These are phyloP conservation scores for Chloroceryle amazona DNA, from an alignment of 2,797 vertebrate species.

Conservation along the genomic window DNA sequence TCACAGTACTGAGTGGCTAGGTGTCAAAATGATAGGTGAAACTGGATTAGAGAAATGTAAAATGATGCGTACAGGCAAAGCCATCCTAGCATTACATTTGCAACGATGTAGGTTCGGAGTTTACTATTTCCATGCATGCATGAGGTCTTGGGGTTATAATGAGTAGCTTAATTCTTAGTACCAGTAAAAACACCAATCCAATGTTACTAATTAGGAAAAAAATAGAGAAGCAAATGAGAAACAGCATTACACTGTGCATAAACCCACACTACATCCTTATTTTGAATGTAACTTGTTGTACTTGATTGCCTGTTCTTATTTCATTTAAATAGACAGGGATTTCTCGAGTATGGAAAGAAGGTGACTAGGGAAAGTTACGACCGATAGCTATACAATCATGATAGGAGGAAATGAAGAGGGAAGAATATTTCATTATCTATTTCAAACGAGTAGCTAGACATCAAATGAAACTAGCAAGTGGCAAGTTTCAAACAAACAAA, in stretches of 20 bases:
- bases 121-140: neutral
- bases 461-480: neutral
- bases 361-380: neutral
- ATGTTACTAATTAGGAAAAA: neutral
- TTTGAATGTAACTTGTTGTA: neutral
- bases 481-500: neutral
- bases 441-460: neutral
- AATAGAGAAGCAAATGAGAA: neutral
- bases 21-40: slow-evolving; percentile 9
- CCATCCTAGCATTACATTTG: neutral
- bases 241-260: neutral
- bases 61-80: neutral
- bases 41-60: slow-evolving; percentile 2
- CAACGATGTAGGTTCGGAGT: neutral
- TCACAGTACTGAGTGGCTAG: neutral
- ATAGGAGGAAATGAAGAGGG: neutral
- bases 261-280: neutral
- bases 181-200: slow-evolving; percentile 3
- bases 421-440: neutral
- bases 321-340: neutral
- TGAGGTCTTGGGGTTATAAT: neutral
- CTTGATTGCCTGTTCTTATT: neutral
- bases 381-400: neutral
- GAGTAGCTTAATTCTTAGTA: neutral
- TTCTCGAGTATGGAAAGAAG: neutral